Base-by-base conservation (phyloP, 2,888 invertebrate genomes). In the Liopterus haemorrhoidalis region DNA sequence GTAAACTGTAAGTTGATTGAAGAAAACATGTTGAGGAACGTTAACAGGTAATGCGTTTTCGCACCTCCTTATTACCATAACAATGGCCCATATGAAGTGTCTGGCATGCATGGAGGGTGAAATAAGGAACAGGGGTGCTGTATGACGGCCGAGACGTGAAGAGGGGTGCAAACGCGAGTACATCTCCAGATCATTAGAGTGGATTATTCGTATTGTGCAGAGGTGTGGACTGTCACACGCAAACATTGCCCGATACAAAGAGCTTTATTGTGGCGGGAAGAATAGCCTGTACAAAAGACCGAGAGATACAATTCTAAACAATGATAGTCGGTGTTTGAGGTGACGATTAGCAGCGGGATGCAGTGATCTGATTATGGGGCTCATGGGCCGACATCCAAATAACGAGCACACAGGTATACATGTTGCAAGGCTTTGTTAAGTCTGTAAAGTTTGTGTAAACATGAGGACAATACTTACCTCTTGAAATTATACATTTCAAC, bases 271-370 rank as follows among this genome's bases (percentile, higher is more conserved):
- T 64, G 54, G 47, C 40, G 47, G 28, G 49, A 57, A 60, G 60
- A 62, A 63, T 59, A 54, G 58, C n/a, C n/a, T n/a, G n/a, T 53
- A 54, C 54, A 59, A 59, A 60, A 59, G 59, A 56, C n/a, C n/a
- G 54, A 54, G 58, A 58, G 57, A 60, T 59, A 58, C 58, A 59
- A 59, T 54, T 58, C 62, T 62, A 64, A 63, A 66, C 64, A 66
- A 65, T 64, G 57, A 56, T 15, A 15, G 12, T 5, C 15, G 15
- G 32, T 5, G 22, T 22, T 6, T 55, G 61, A 64, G 62, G 63
- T 63, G 63, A 59, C 63, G 62, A 62, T 61, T 60, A 60, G 49
- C 62, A 59, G 57, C 60, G 52, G 61, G 62, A 61, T 61, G 59
- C 35, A 9, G 20, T 35, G 35, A 35, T 35, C 35, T 35, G 35